Conservation (phyloP, 2,797 vertebrate species). For the Ctenosaura bakeri region DNA sequence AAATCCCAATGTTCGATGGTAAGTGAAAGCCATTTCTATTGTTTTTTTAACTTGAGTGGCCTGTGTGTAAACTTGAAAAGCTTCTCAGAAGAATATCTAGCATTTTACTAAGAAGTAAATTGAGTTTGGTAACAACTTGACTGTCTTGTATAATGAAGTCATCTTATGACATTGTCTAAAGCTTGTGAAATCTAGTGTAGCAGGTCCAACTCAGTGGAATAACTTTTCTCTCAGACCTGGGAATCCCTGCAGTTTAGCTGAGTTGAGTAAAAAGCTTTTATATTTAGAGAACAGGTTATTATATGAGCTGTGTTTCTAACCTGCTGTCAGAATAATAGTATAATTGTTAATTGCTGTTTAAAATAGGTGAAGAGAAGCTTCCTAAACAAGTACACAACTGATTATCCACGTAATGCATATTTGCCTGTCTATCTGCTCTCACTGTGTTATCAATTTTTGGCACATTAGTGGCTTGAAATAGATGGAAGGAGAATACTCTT, state of each 20-base stretch:
- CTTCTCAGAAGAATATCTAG: background rate
- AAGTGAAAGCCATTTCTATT: conserved; percentile 61
- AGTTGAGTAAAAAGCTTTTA: background rate
- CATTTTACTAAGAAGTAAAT: background rate
- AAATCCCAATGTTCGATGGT: conserved; percentile 97
- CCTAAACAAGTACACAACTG: background rate
- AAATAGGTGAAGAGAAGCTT: background rate
- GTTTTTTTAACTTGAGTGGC: background rate
- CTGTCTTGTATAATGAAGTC: background rate
- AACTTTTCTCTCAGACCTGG: background rate
- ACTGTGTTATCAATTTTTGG: background rate
- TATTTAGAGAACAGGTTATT: background rate
- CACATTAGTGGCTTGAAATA: background rate
- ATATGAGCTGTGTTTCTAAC: background rate
- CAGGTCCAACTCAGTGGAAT: background rate
- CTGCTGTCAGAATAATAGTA: background rate
- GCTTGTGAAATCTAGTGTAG: background rate
- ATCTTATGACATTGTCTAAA: background rate
- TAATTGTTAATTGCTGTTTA: background rate
- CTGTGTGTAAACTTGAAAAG: background rate
- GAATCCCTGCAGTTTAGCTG: background rate
- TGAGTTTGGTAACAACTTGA: background rate
- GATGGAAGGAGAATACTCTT: background rate
- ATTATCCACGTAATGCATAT: background rate
- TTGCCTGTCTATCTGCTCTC: no score